Evolutionary conservation across 2,797 vertebrate genomes (phyloP).

Genomic region (Sarcoramphus papa): DNA sequence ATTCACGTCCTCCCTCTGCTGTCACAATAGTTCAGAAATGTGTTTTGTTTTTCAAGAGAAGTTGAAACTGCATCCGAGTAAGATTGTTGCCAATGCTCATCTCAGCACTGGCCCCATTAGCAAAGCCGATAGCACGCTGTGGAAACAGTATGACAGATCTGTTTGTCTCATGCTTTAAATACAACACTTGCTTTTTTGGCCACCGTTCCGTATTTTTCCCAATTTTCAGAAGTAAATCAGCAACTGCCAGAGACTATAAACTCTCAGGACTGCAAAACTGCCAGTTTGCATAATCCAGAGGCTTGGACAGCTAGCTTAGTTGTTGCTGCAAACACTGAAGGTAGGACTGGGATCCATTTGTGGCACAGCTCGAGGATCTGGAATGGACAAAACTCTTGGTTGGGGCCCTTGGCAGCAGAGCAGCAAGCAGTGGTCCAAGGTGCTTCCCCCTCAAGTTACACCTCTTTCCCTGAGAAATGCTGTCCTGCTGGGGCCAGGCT

Average conservation of each 20-base stretch:
- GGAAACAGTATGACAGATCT: not conserved
- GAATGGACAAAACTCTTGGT: not conserved
- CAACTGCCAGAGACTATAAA: not conserved
- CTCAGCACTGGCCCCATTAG: not conserved
- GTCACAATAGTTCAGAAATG: not conserved
- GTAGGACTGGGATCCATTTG: not conserved
- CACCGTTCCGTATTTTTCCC: not conserved
- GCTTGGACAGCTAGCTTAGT: not conserved
- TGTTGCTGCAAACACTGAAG: not conserved
- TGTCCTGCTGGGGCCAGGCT: not conserved
- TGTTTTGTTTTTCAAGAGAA: not conserved
- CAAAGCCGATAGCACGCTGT: not conserved
- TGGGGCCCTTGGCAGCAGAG: not conserved
- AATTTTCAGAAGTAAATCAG: not conserved
- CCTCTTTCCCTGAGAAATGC: fast-evolving
- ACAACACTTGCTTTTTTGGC: not conserved
- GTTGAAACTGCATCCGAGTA: not conserved
- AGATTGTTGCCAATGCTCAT: not conserved
- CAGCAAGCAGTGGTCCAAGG: fast-evolving
- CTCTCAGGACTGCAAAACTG: not conserved
- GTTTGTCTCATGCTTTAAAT: not conserved
- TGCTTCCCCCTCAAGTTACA: not conserved
- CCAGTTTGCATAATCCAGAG: not conserved
- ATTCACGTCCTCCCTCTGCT: not conserved
- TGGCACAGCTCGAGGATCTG: not conserved